Conservation (phyloP, 2,888 invertebrate genomes). For the Tubiluchus corallicola region DNA sequence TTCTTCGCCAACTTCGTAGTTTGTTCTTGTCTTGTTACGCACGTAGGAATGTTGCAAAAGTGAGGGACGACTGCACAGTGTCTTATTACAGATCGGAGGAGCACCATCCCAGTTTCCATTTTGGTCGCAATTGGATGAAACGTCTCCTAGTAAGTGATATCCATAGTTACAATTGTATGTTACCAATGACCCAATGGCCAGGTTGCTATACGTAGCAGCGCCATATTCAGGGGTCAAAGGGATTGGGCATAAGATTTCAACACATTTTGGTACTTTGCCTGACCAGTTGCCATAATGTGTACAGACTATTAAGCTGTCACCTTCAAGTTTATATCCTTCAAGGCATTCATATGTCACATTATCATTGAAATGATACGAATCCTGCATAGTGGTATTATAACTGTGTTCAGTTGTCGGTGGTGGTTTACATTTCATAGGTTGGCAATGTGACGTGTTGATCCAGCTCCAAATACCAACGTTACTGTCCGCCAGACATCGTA, state of each 20-base stretch:
- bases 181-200: not conserved
- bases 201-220: not conserved
- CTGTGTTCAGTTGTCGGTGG: no score
- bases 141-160: slow-evolving; percentile 9
- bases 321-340: slow-evolving; percentile 13
- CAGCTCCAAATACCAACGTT: slow-evolving; percentile 7
- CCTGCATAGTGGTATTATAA: no score
- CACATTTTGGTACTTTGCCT: slow-evolving; percentile 20
- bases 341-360: slow-evolving; percentile 14
- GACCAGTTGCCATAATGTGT: slow-evolving; percentile 10
- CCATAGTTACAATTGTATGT: not conserved
- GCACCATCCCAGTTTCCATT: slow-evolving; percentile 13
- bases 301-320: no score
- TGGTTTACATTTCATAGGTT: no score
- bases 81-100: slow-evolving; percentile 11
- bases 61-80: not conserved
- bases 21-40: no score
- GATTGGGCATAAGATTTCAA: slow-evolving; percentile 16
- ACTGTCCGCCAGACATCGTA: slow-evolving; percentile 13
- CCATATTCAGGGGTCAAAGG: slow-evolving; percentile 15
- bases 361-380: no score
- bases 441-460: slow-evolving; percentile 11
- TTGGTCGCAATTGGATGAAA: slow-evolving; percentile 11
- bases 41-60: no score
- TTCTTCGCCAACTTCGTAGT: slow-evolving; percentile 33